Evolutionary conservation across 2,797 vertebrate genomes (phyloP), one percentile per base, ranked within the genome.

Genomic region (Podargus strigoides): DNA sequence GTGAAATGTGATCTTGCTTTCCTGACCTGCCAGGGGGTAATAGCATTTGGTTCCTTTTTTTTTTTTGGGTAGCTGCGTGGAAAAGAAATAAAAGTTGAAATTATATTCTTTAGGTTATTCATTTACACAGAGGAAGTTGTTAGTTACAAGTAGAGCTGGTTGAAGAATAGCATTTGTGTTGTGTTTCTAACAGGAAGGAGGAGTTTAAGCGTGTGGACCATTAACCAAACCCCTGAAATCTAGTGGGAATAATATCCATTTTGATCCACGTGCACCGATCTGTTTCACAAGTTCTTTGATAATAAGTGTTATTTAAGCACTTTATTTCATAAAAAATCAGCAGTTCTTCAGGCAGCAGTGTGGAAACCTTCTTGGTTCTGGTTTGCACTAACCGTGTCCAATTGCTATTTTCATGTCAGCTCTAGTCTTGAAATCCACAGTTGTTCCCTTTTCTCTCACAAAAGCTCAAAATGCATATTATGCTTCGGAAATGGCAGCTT

Each of bases 1-100:
- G 72, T 83, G 94, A 89, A 93, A 96, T 39, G 42, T 69, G 93
- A 96, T 92, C 90, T 64, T 30, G 66, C 56, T 69, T 76, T 81
- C 73, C 52, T 90, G 91, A 91, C 90, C 90, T 90, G 87, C 90
- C 66, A 30, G 72, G 58, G 83, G 66, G 58, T 81, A 59, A 84
- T 41, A 55, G 79, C 53, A 3, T 67, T 70, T 5, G 4, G 22
- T 60, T 73, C 41, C 11, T 85, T 77, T 82, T 91, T 94, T 90
- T n/a, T n/a, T n/a, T n/a, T n/a, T n/a, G n/a, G n/a, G n/a, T 10
- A 74, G 63, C 68, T 47, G 42, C 17, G 39, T 42, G 58, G 66
- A 83, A 46, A 46, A 80, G 53, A 87, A 90, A 46, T n/a, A 9
- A 23, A 86, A 78, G 34, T 85, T 76, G 55, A 42, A 83, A 14